phyloP scores from a whole-genome alignment of 2,888 invertebrate species.

The Tanypteryx hageni region DNA sequence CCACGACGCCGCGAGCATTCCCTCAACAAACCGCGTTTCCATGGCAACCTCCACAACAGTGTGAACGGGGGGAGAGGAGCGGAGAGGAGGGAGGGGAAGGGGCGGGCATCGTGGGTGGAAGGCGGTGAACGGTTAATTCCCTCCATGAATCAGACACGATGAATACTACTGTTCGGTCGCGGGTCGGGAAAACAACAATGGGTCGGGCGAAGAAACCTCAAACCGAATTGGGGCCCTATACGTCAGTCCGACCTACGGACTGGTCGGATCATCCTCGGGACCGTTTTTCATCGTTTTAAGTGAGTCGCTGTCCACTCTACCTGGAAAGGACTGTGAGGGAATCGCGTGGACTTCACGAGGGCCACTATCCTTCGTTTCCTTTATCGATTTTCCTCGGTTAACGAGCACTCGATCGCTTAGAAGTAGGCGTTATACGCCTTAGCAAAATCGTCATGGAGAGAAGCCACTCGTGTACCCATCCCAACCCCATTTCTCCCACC shows the following conservation, averaged over 20 bases:
- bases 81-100: neutral
- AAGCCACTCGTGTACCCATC: no score
- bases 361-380: no score
- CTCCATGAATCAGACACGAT: slow-evolving; percentile 56
- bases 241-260: neutral
- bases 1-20: slow-evolving; percentile 3
- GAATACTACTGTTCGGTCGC: neutral
- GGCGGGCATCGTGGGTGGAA: neutral
- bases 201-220: slow-evolving; percentile 25
- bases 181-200: slow-evolving; percentile 11
- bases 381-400: no score
- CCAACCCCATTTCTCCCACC: no score
- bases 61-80: neutral
- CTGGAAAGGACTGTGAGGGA: no score
- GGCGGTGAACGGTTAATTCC: slow-evolving; percentile 34
- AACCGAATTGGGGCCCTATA: slow-evolving; percentile 7
- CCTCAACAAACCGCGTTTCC: slow-evolving; percentile 54
- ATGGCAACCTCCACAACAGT: slow-evolving; percentile 51
- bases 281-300: neutral
- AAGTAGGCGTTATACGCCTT: no score
- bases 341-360: no score
- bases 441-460: no score
- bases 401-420: no score
- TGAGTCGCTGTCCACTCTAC: no score
- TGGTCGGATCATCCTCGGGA: neutral